These are phyloP conservation scores for Podarcis cretensis DNA, from an alignment of 2,113 vertebrate species.

Conservation along the genomic window DNA sequence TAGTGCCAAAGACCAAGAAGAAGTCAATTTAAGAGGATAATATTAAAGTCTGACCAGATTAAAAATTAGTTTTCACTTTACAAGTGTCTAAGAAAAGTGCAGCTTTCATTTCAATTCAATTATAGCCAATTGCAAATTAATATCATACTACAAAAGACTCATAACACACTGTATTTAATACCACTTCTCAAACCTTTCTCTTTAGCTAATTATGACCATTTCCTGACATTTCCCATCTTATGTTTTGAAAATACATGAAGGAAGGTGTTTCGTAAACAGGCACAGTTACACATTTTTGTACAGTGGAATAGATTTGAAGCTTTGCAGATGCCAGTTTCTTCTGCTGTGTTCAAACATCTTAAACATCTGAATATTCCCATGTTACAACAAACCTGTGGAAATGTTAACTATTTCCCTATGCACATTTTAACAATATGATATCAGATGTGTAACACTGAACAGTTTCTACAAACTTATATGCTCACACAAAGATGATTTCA, in stretches of 20 bases:
- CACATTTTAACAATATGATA: background rate
- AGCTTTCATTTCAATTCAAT: background rate
- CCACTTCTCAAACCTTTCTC: background rate
- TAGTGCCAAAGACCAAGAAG: background rate
- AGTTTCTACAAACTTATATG: background rate
- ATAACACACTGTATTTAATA: background rate
- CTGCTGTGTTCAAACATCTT: background rate
- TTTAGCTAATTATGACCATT: background rate
- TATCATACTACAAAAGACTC: background rate
- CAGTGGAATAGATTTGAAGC: too few species aligned
- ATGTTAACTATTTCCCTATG: background rate
- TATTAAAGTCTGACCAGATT: background rate
- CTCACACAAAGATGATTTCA: background rate
- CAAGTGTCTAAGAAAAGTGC: background rate
- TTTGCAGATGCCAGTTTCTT: background rate
- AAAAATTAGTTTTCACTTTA: background rate
- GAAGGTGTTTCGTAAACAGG: background rate
- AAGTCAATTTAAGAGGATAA: background rate
- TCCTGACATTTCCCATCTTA: background rate
- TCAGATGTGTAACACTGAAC: background rate
- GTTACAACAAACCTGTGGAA: background rate
- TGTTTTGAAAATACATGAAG: background rate
- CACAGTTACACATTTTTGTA: background rate
- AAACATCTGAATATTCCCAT: background rate
- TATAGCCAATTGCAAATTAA: background rate